phyloP scores from a whole-genome alignment of 2,797 vertebrate species.

The Chaunax sp. region DNA sequence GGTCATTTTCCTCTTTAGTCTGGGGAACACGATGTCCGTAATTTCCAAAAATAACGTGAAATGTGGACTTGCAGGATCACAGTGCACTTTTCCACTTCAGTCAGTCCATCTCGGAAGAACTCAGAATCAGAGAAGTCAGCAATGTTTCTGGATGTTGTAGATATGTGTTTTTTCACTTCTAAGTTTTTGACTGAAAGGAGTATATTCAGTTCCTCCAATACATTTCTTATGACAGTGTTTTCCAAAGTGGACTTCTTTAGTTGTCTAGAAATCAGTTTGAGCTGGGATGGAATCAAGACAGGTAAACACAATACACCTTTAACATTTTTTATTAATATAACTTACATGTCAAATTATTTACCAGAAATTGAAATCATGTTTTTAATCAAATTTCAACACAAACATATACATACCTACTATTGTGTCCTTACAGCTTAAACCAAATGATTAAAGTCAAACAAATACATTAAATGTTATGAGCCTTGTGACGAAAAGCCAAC shows the following conservation, averaged over 20 bases:
- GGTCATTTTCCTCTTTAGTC: too few relatives aligned
- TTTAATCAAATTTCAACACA: conserved; percentile 21
- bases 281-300: neutral
- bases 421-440: conserved; percentile 4
- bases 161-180: too few relatives aligned
- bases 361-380: too few relatives aligned
- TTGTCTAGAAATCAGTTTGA: neutral
- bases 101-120: too few relatives aligned
- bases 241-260: neutral
- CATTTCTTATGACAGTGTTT: neutral
- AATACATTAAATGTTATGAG: neutral
- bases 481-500: neutral
- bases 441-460: conserved; percentile 3
- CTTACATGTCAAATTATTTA: conserved; percentile 36
- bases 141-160: too few relatives aligned
- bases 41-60: too few relatives aligned
- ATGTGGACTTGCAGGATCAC: too few relatives aligned
- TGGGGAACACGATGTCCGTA: too few relatives aligned
- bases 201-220: neutral
- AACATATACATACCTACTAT: conserved; percentile 14
- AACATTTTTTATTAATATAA: conserved; percentile 44
- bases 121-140: too few relatives aligned
- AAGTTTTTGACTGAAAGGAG: too few relatives aligned
- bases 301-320: conserved; percentile 3
- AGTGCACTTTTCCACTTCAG: too few relatives aligned